phyloP scores from a whole-genome alignment of 2,797 vertebrate genomes.

The Enteromius unitaeniatus region DNA sequence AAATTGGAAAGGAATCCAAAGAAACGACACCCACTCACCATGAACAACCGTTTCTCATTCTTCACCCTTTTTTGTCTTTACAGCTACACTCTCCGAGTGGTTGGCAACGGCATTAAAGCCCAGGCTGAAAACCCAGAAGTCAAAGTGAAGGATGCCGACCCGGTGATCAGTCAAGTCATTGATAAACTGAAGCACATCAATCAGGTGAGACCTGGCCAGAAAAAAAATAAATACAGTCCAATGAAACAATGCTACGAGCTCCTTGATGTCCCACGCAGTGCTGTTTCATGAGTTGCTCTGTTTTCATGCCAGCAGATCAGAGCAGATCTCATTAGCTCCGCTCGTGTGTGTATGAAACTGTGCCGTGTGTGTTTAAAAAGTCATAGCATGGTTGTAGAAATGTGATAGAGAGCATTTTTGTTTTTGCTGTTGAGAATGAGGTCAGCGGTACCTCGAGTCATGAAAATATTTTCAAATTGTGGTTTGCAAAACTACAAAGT shows the following conservation, averaged over 20 bases:
- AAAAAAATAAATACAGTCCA: neutral
- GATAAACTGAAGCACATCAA: slow-evolving; percentile 92
- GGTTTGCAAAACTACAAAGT: neutral
- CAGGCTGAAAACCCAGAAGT: slow-evolving; percentile 89
- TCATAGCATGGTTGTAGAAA: neutral
- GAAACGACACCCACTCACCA: slow-evolving; percentile 5
- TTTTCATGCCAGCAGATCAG: neutral
- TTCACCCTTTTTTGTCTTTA: slow-evolving; percentile 41
- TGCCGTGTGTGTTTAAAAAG: neutral
- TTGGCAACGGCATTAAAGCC: slow-evolving; percentile 87
- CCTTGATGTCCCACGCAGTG: neutral
- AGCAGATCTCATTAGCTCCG: neutral
- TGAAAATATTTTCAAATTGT: neutral
- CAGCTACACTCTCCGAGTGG: slow-evolving; percentile 86
- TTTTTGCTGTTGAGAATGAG: neutral
- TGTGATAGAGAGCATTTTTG: neutral
- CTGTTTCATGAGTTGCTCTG: neutral
- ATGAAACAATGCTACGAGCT: neutral
- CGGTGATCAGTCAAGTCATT: slow-evolving; percentile 87
- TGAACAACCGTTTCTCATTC: slow-evolving; percentile 21
- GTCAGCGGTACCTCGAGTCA: neutral
- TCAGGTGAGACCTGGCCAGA: slow-evolving; percentile 79
- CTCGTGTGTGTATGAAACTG: neutral
- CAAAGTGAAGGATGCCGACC: slow-evolving; percentile 86
- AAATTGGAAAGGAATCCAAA: neutral